Evolutionary conservation across 2,797 vertebrate species (phyloP).

Genomic region (Neopelma chrysocephalum): DNA sequence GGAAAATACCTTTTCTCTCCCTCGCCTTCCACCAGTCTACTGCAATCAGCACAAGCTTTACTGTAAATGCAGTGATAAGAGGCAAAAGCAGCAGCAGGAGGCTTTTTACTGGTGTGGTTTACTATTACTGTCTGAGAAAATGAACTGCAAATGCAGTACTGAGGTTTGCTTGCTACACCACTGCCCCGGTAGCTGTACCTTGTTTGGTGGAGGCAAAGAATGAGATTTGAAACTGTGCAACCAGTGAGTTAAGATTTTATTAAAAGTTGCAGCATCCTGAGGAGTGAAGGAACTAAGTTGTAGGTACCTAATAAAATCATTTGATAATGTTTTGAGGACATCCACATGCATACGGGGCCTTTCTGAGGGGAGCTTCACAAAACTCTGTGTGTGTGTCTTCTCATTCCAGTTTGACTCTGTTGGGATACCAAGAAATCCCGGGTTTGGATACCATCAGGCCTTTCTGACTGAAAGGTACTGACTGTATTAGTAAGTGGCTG

Average conservation of each 20-base stretch:
- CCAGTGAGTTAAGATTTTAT: neutral
- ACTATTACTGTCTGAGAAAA: neutral
- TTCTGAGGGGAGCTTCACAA: neutral
- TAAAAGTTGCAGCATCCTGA: neutral
- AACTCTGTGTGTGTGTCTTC: neutral
- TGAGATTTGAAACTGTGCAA: neutral
- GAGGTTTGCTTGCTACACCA: neutral
- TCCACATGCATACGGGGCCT: neutral
- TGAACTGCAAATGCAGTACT: neutral
- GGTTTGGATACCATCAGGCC: neutral
- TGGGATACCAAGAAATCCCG: neutral
- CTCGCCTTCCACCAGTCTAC: neutral
- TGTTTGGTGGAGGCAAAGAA: neutral
- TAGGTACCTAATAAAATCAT: neutral
- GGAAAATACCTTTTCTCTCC: constrained; percentile 25
- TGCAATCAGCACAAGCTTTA: constrained; percentile 1
- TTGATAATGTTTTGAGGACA: neutral
- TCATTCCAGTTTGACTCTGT: neutral
- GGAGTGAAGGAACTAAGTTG: neutral
- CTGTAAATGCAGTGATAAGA: neutral
- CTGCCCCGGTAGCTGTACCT: neutral
- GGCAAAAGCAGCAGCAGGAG: neutral
- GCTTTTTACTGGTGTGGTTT: neutral
- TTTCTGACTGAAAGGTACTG: neutral
- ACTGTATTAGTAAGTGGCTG: neutral